Evolutionary conservation across 2,113 vertebrate species (phyloP).

Genomic region (Anhinga rufa): DNA sequence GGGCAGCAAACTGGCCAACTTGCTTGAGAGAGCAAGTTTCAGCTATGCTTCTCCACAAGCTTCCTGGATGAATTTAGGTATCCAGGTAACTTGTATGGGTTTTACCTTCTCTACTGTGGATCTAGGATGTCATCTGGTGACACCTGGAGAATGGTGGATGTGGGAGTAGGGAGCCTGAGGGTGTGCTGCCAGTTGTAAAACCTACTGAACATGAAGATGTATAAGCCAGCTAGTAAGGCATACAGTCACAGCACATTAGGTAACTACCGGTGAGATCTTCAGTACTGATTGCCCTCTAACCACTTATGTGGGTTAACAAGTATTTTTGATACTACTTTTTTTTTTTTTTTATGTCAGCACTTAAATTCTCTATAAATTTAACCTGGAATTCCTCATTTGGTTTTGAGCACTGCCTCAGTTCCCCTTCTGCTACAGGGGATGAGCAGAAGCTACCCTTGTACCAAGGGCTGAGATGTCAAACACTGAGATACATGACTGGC

Average conservation of each 20-base stretch:
- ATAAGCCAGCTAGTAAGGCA: not conserved
- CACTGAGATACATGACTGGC: not conserved
- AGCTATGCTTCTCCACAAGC: not conserved
- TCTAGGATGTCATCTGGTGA: not conserved
- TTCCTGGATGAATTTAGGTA: not conserved
- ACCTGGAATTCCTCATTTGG: not conserved
- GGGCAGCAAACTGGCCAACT: not conserved
- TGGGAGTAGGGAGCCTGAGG: not conserved
- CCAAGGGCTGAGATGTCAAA: not conserved
- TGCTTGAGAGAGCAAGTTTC: not conserved
- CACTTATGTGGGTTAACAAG: not conserved
- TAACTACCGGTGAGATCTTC: not conserved
- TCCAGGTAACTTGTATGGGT: not conserved
- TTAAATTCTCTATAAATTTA: not conserved
- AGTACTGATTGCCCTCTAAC: not conserved
- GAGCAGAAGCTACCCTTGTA: not conserved
- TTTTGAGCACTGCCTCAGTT: not conserved
- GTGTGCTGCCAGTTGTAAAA: not conserved
- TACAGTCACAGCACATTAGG: not conserved
- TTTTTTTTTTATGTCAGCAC: not conserved
- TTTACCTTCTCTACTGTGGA: not conserved
- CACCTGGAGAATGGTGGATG: not conserved
- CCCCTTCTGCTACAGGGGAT: not conserved
- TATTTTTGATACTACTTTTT: not conserved
- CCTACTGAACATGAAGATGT: not conserved